Base-by-base conservation (phyloP, 2,113 vertebrate genomes). In the Gadus macrocephalus region DNA sequence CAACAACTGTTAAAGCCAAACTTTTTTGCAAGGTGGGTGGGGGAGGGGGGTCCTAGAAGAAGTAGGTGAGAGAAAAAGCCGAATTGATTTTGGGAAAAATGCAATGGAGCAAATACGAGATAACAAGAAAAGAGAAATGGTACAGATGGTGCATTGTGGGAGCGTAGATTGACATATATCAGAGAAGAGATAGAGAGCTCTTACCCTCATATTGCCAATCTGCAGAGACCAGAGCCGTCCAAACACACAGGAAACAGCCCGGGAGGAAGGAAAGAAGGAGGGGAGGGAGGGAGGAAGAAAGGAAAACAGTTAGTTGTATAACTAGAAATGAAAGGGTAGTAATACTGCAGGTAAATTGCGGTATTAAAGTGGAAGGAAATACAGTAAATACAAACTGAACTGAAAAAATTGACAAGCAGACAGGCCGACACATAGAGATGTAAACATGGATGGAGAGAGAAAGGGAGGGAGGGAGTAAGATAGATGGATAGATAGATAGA, bases 161-260 rank as follows among this genome's bases (percentile, higher is more conserved):
- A 49, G 42, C 42, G 42, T 49, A 49, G 42, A 49, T 49, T 49
- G 42, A 49, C 42, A 49, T 49, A 49, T 49, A 62, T 17, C 56
- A 64, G 65, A 59, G 61, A 42, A 80, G 55, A 73, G 17, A 56
- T 66, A 73, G 64, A 78, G 77, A 77, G 38, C 83, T 92, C 96
- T 98, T 96, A 98, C 97, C 97, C 92, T 99, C 96, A 85, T 98
- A 98, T 90, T 99, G 96, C 96, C 96, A 97, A 89, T 98, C 96
- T 99, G 94, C 82, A 93, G 91, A 91, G 91, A 89, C 92, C 28
- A 71, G 56, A 56, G 72, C 58, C 53, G n/a, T 61, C 28, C 66
- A 67, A 78, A 31, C 68, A 72, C 92, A 91, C 19, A 58, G 15
- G 92, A 92, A 91, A 90, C 91, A 49, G 42, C 42, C 42, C 42